Evolutionary conservation across 2,113 vertebrate genomes (phyloP), one percentile per base, ranked within the genome.

Genomic region (Poicephalus meyeri): DNA sequence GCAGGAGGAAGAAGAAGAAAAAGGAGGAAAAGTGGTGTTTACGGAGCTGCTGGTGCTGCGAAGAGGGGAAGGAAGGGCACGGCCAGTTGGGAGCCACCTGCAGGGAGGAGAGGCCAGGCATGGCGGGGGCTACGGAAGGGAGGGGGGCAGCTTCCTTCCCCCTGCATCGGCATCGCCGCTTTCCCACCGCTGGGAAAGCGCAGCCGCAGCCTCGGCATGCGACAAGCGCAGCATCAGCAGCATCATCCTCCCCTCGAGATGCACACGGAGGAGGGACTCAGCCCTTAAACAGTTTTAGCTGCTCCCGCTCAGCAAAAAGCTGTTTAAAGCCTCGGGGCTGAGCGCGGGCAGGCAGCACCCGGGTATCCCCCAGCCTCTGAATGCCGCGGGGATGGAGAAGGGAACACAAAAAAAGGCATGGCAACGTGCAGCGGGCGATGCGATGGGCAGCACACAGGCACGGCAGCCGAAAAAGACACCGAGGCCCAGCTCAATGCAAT

Each of bases 401-500:
- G 31, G n/a, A 6, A 29, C 65, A 68, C 46, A 77, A 80, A 79
- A 80, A 83, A 65, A 5, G 21, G 80, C 92, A 80, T 9, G 70
- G 86, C 61, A 53, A 44, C 13, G 46, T 37, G 80, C 80, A 64
- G 61, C 3, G 68, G 42, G 90, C n/a, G 21, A 82, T 81, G 80
- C 39, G 29, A 80, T 63, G 72, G 91, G 89, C 89, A 88, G 86
- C 70, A 80, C 80, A 11, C 91, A 87, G 88, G 89, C 93, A 95
- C 25, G 28, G 90, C 92, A 94, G 94, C 88, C 49, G 83, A 97
- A 97, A 95, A 86, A 98, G 95, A 96, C 72, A 65, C 96, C 89
- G 84, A 96, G 81, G 93, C 96, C 96, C 97, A 95, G 95, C 97
- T 98, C 86, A 85, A 93, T 98, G 98, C 97, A 97, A 98, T 98